phyloP scores from a whole-genome alignment of 2,113 vertebrate species.

The Nothobranchius furzeri region DNA sequence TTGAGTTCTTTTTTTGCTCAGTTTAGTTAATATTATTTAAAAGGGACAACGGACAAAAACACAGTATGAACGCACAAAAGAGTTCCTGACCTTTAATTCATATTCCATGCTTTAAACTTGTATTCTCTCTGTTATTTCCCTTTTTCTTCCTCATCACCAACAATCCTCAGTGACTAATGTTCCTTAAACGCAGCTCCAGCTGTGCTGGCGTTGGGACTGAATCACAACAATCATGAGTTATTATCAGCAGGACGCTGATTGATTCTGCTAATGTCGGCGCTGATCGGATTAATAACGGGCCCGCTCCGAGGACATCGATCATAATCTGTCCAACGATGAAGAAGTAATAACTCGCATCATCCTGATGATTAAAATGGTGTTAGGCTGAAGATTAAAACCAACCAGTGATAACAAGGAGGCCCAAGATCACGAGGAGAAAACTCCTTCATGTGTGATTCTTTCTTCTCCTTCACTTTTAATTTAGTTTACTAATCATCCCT shows the following conservation, averaged over 20 bases:
- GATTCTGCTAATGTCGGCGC: constrained; percentile 66
- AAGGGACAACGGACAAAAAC: too few species aligned
- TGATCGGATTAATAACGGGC: constrained; percentile 66
- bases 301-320: constrained; percentile 72
- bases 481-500: constrained; percentile 29
- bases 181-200: constrained; percentile 66
- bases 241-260: constrained; percentile 62
- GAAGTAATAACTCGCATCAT: constrained; percentile 66
- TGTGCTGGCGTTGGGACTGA: constrained; percentile 63
- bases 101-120: too few species aligned
- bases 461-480: constrained; percentile 41
- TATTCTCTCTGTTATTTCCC: too few species aligned
- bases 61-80: too few species aligned
- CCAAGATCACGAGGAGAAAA: constrained; percentile 42
- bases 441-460: constrained; percentile 40
- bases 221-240: constrained; percentile 74
- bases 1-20: too few species aligned
- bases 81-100: too few species aligned
- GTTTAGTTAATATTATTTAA: too few species aligned
- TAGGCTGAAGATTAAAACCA: constrained; percentile 62
- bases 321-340: constrained; percentile 61
- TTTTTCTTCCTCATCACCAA: constrained; percentile 11
- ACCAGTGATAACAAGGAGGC: constrained; percentile 63
- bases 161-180: constrained; percentile 62
- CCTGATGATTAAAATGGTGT: constrained; percentile 64